Base-by-base conservation (phyloP, 2,797 vertebrate species). In the Euthynnus affinis region DNA sequence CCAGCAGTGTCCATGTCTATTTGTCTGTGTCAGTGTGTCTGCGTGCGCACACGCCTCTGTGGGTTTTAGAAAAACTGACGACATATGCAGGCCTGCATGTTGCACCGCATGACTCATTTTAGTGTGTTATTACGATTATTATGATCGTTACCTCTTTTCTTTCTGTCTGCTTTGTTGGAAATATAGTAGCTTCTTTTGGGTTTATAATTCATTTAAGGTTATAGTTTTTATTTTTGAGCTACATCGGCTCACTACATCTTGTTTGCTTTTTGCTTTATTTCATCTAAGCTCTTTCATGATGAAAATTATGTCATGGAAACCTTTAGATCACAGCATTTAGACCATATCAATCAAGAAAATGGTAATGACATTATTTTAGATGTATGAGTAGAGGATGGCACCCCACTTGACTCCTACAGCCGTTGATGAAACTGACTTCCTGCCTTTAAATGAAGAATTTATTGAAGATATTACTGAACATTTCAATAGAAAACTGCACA, bases 101-200 rank as follows among this genome's bases (percentile, higher is more conserved):
- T 48, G 13, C 71, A 73, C 79, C 27, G 17, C 49, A 59, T 89
- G 83, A 88, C 72, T 87, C 81, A 81, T 59, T 9, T 14, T 52
- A 68, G 72, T 68, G 70, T 61, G 25, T 87, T 68, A 80, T 78
- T 75, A 72, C 70, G 42, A 44, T 85, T 63, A 81, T 85, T 75
- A 86, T 70, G 56, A 73, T 18, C 6, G 59, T 56, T 69, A 20
- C 2, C 56, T 61, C 82, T 81, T 60, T 34, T 82, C 64, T 25
- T 58, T 49, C 42, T 5, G 20, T 72, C 75, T 58, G 71, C 69
- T 75, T 40, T 34, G 44, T 53, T 59, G 42, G 71, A 65, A 46
- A 5, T 10, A 14, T 0, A 23, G 42, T 37, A 67, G 61, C 42
- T 81, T 86, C 44, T n/a, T 66, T 27, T 72, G 27, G 29, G 15